Conservation (phyloP, 2,797 vertebrate species). For the Mionectes olivaceus region DNA sequence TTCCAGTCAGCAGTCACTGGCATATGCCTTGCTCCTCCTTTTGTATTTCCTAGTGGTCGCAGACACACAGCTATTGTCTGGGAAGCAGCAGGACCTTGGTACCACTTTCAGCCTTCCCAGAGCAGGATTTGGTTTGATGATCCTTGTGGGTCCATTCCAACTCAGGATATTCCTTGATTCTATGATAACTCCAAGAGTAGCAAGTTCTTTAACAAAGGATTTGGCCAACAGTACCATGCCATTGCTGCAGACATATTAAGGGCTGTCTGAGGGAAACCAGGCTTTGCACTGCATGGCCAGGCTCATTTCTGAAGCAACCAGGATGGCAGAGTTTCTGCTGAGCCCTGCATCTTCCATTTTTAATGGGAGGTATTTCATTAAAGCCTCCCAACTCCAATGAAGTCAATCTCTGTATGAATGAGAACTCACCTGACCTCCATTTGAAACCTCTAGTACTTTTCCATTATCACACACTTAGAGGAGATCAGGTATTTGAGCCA, state of each 20-base stretch:
- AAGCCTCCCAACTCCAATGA: not conserved
- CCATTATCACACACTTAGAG: not conserved
- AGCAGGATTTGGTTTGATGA: not conserved
- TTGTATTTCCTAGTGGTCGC: not conserved
- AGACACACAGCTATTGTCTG: not conserved
- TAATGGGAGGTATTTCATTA: not conserved
- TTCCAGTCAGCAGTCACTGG: not conserved
- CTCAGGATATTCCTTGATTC: not conserved
- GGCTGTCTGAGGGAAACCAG: not conserved
- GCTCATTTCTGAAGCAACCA: not conserved
- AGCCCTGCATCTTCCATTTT: not conserved
- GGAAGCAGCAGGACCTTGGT: not conserved
- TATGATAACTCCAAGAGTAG: not conserved
- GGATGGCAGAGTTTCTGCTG: not conserved
- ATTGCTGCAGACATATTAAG: not conserved
- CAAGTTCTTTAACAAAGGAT: not conserved
- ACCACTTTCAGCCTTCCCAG: not conserved
- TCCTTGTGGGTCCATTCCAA: not conserved
- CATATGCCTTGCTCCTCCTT: not conserved
- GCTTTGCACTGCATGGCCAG: accelerated
- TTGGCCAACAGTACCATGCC: not conserved
- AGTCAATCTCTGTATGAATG: not conserved
- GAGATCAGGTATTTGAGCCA: not conserved
- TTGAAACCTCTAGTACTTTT: constrained; percentile 3
- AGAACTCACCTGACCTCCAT: not conserved